Evolutionary conservation across 2,888 invertebrate species (phyloP).

Genomic region (Diplazon laetatorius): DNA sequence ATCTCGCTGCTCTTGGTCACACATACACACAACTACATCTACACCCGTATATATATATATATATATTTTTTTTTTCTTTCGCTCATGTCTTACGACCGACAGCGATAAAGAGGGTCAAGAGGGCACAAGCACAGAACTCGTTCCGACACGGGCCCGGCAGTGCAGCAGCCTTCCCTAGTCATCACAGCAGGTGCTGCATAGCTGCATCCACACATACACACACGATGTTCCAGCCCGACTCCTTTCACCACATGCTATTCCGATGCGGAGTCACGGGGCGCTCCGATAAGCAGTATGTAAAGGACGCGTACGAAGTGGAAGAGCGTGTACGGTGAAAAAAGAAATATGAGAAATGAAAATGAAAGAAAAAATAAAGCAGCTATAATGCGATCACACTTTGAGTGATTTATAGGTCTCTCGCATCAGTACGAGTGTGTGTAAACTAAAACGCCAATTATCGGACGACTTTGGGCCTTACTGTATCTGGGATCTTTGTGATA

Average conservation of each 20-base stretch:
- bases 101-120: constrained; percentile 31
- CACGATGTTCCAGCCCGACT: background rate
- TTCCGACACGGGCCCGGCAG: background rate
- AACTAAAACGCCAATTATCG: too few species aligned
- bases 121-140: constrained; percentile 9
- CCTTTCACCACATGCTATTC: constrained; percentile 11
- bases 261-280: constrained; percentile 4
- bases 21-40: too few species aligned
- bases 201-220: background rate
- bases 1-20: background rate
- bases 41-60: too few species aligned
- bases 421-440: too few species aligned
- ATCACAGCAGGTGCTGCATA: constrained; percentile 10
- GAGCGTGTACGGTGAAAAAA: background rate
- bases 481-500: too few species aligned
- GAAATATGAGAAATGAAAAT: background rate
- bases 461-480: too few species aligned
- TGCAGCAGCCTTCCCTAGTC: background rate
- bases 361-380: background rate
- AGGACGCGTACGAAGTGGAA: background rate
- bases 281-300: constrained; percentile 13
- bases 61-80: constrained; percentile 6
- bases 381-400: constrained; percentile 16
- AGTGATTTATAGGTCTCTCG: constrained; percentile 37
- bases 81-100: constrained; percentile 32